Conservation (phyloP, 2,888 invertebrate genomes). For the Rotaria macrura region DNA sequence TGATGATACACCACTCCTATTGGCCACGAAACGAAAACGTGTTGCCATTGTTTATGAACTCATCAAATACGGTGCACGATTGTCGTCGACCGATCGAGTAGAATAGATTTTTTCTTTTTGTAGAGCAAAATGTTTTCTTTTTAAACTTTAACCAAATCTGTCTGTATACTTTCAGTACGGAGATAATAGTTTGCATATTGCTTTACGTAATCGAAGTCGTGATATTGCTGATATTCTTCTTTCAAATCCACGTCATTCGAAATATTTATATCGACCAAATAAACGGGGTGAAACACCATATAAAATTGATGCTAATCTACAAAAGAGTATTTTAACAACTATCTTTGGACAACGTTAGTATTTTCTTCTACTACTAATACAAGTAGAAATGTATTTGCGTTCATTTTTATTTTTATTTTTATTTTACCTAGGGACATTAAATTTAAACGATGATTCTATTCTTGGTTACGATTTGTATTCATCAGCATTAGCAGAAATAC, state of each 20-base stretch:
- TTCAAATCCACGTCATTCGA: constrained; percentile 87
- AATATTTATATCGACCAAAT: constrained; percentile 82
- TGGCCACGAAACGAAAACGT: constrained; percentile 50
- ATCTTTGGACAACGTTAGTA: constrained; percentile 76
- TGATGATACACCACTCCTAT: constrained; percentile 32
- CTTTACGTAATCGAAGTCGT: constrained; percentile 70
- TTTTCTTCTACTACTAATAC: no score
- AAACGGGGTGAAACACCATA: constrained; percentile 90
- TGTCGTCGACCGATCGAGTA: constrained; percentile 61
- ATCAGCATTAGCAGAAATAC: constrained; percentile 68
- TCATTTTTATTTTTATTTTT: constrained; percentile 27
- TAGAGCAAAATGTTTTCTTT: background rate
- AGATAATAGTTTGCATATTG: constrained; percentile 86
- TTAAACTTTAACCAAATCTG: constrained; percentile 56
- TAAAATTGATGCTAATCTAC: constrained; percentile 85
- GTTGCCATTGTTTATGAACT: constrained; percentile 79
- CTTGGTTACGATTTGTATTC: constrained; percentile 63
- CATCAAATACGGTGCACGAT: constrained; percentile 80
- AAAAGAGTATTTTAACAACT: constrained; percentile 83
- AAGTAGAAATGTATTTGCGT: background rate
- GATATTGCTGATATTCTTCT: constrained; percentile 80
- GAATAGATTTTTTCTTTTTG: background rate
- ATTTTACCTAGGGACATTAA: constrained; percentile 61
- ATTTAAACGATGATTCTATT: constrained; percentile 90
- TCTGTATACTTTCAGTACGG: constrained; percentile 56